Percentiles rank a stretch among this genome's conserved stretches.
These are phyloP conservation scores for Zosterops lateralis DNA, from an alignment of 2,113 vertebrate species.

Conservation along the genomic window DNA sequence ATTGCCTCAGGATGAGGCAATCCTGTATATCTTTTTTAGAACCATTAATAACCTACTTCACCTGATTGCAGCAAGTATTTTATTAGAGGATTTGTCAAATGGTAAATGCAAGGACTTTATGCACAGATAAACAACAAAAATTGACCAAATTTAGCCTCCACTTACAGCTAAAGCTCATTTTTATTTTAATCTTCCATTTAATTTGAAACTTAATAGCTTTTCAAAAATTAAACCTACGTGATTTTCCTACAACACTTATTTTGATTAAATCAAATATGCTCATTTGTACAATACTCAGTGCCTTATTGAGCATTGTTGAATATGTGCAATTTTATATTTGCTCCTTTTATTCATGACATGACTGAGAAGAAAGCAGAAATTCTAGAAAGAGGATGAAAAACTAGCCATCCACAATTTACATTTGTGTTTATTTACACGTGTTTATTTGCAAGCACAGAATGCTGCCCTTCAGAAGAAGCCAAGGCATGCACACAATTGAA, in stretches of 20 bases:
- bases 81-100: slow-evolving; percentile 75
- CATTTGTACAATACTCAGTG: slow-evolving; percentile 23
- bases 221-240: slow-evolving; percentile 72
- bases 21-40: slow-evolving; percentile 79
- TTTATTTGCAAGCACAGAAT: background rate
- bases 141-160: slow-evolving; percentile 78
- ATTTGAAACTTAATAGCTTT: slow-evolving; percentile 77
- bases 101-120: slow-evolving; percentile 78
- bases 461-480: background rate
- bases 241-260: slow-evolving; percentile 69
- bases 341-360: background rate
- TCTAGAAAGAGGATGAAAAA: background rate
- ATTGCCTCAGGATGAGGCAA: slow-evolving; percentile 81
- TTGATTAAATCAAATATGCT: slow-evolving; percentile 69
- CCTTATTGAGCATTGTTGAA: slow-evolving; percentile 43
- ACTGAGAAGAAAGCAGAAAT: background rate
- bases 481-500: background rate
- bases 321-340: slow-evolving; percentile 11
- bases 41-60: slow-evolving; percentile 84
- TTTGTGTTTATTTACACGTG: background rate
- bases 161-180: slow-evolving; percentile 69
- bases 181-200: slow-evolving; percentile 75
- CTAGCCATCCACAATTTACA: background rate
- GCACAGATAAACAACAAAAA: slow-evolving; percentile 77
- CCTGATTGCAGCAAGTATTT: slow-evolving; percentile 79